Base-by-base conservation (phyloP, 1,140 invertebrate genomes). In the Sinonovacula constricta region DNA sequence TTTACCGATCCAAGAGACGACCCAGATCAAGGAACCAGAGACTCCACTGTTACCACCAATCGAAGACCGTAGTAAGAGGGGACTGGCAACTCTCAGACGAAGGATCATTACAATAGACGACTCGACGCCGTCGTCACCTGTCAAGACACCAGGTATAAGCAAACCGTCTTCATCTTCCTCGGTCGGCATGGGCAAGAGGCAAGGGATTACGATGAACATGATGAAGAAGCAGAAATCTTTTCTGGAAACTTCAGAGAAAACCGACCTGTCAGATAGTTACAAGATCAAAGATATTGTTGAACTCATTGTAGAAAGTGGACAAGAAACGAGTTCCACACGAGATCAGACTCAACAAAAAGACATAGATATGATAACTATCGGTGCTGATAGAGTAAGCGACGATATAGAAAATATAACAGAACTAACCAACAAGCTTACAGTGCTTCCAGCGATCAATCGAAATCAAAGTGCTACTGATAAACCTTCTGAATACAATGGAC, bases 221-320 rank as follows among this genome's bases (percentile, higher is more conserved):
- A 76, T 76, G 72, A 76, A 76, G 45, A 66, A 65, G 26, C 72
- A 76, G 24, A 66, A 67, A 30, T 76, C 72, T 7, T 76, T 66
- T 34, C 18, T 67, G 26, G 72, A 59, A 54, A 24, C 36, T 22
- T 39, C 33, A 33, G 63, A 66, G 45, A 54, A 39, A 18, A 28
- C 72, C 5, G 22, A 7, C 18, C 15, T 22, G 31, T 18, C 2
- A 39, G 49, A 0, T 49, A 67, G 18, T 31, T 12, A 45, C 57
- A 45, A 34, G 68, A 59, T 22, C 24, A 36, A 30, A 60, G 45
- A 59, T 0, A 39, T 5, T 59, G 34, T 59, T 59, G 56, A 39
- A 30, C 24, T 45, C 39, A 36, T n/a, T 33, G 10, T 12, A 36
- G 53, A 57, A 31, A 57, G 7, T 3, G 12, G 15, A 31, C 18